phyloP scores from a whole-genome alignment of 2,797 vertebrate genomes.

The Rhodeus uyekii region DNA sequence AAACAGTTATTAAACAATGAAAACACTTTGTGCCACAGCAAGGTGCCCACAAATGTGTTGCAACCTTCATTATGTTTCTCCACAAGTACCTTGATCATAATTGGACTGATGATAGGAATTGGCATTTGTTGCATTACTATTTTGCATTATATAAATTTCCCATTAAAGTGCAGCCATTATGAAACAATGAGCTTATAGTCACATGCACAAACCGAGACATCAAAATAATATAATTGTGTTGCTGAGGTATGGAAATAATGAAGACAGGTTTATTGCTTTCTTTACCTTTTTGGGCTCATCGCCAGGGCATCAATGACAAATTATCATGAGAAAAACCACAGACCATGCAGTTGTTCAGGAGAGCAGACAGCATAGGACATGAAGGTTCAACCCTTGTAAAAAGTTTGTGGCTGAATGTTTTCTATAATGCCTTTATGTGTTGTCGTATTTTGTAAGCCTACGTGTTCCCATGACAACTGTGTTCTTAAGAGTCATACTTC shows the following conservation, averaged over 20 bases:
- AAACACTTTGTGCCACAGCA: constrained; percentile 12
- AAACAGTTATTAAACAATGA: constrained; percentile 15
- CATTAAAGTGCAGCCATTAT: not conserved
- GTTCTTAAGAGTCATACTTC: constrained; percentile 51
- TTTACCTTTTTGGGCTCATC: constrained; percentile 39
- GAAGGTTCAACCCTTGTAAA: constrained; percentile 39
- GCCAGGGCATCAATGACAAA: constrained; percentile 51
- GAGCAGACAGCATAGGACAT: not conserved
- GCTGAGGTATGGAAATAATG: constrained; percentile 1
- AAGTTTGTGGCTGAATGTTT: constrained; percentile 49
- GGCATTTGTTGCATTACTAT: not conserved
- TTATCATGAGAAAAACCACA: constrained; percentile 22
- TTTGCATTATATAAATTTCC: not conserved
- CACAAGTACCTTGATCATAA: constrained; percentile 16
- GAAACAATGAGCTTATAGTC: constrained; percentile 19
- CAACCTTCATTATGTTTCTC: not conserved
- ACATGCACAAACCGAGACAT: not conserved
- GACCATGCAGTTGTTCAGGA: not conserved
- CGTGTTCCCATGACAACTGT: constrained; percentile 63
- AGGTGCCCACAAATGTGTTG: constrained; percentile 14
- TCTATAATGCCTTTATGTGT: constrained; percentile 52
- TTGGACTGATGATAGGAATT: not conserved
- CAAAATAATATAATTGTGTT: constrained; percentile 1
- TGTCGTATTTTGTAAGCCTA: constrained; percentile 35
- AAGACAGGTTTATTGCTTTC: constrained; percentile 7